phyloP scores from a whole-genome alignment of 1,140 invertebrate genomes.

The Tenebrio molitor region DNA sequence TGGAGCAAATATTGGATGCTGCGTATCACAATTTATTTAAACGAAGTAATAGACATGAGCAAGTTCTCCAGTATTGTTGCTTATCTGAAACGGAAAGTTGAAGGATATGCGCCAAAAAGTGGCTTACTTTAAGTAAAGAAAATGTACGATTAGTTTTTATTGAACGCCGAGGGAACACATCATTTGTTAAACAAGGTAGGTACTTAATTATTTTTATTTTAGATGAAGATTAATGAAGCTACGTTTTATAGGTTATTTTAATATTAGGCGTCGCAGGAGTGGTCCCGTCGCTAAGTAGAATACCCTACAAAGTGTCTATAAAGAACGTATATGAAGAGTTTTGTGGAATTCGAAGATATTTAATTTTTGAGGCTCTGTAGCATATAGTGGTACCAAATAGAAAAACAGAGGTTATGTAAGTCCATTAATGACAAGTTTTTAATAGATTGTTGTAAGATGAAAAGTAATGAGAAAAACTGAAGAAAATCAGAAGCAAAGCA shows the following conservation, averaged over 20 bases:
- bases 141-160: background rate
- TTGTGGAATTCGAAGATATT: no score
- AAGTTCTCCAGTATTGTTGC: background rate
- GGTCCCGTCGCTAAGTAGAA: background rate
- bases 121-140: background rate
- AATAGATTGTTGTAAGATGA: no score
- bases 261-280: background rate
- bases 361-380: no score
- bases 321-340: no score
- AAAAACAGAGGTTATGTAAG: no score
- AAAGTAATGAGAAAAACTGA: no score
- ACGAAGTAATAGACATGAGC: background rate
- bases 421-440: no score
- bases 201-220: background rate
- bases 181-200: background rate
- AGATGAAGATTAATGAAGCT: background rate
- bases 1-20: background rate
- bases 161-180: background rate
- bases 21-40: background rate
- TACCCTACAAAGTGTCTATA: background rate
- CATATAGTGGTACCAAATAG: no score
- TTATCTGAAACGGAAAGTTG: background rate
- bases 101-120: background rate
- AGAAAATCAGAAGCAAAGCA: no score
- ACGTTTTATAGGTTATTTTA: background rate